Evolutionary conservation across 2,888 invertebrate species (phyloP).

Genomic region (Eristalis intricaria): DNA sequence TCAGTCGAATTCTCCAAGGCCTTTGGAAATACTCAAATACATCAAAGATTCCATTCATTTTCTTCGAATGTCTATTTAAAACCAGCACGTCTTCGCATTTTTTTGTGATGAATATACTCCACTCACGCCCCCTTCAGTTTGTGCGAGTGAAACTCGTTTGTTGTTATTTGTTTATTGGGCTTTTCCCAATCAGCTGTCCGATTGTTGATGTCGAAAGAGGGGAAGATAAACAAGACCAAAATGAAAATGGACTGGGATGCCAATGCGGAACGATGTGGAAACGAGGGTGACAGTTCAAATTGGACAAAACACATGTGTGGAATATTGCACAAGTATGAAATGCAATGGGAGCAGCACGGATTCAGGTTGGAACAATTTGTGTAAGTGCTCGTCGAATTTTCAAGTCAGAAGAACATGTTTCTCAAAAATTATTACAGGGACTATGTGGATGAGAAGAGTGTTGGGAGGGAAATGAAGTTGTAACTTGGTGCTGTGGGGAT

Average conservation of each 20-base stretch:
- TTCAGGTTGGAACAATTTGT: background rate
- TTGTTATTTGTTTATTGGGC: conserved; percentile 4
- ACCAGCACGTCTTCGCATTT: background rate
- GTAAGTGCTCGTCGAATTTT: no score
- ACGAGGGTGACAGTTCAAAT: background rate
- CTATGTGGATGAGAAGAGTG: no score
- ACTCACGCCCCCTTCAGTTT: background rate
- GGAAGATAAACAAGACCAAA: conserved; percentile 1
- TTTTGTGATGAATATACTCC: background rate
- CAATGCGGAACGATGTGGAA: background rate
- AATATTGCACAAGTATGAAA: background rate
- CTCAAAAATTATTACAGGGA: background rate
- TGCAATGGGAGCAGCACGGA: background rate
- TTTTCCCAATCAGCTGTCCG: conserved; percentile 23
- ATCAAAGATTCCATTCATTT: background rate
- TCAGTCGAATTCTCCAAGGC: no score
- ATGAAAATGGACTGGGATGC: background rate
- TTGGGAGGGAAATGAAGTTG: no score
- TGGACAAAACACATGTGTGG: background rate
- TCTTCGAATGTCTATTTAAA: background rate
- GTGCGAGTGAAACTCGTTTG: background rate
- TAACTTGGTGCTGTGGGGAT: no score
- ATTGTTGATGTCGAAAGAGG: conserved; percentile 20
- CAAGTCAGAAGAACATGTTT: background rate
- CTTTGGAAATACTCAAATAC: no score